Conservation (phyloP, 2,888 invertebrate genomes). For the Drosophila parthenogenetica region DNA sequence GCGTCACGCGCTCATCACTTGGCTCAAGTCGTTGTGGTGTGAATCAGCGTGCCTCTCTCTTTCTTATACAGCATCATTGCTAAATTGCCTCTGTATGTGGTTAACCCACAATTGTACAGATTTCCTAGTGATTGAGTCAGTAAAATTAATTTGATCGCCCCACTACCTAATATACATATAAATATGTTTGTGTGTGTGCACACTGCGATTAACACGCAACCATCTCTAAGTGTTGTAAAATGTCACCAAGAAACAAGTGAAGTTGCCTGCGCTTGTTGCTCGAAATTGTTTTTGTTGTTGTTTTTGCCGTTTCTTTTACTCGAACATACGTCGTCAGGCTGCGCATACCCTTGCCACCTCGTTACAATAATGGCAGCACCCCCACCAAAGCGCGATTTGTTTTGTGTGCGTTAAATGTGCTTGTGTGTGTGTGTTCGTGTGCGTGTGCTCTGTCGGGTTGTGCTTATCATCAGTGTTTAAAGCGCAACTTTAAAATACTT, state of each 20-base stretch:
- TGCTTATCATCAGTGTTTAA: constrained; percentile 50
- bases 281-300: neutral
- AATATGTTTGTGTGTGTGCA: neutral
- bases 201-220: constrained; percentile 27
- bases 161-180: neutral
- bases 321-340: neutral
- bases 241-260: constrained; percentile 13
- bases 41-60: constrained; percentile 31
- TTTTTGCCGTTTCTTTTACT: neutral
- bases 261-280: neutral
- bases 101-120: neutral
- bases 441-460: constrained; percentile 11
- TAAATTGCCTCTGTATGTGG: constrained; percentile 4
- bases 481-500: constrained; percentile 62
- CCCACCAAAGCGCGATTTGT: constrained; percentile 13
- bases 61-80: constrained; percentile 17
- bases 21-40: neutral
- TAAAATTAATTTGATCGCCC: constrained; percentile 1
- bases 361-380: constrained; percentile 20
- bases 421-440: neutral
- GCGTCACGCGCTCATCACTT: constrained; percentile 17
- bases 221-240: constrained; percentile 26
- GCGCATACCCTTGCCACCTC: neutral
- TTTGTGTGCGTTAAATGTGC: neutral
- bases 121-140: constrained; percentile 9